A percentile compares a stretch with the other conserved stretches of the same genome.
Evolutionary conservation across 1,140 invertebrate species (phyloP).

Genomic region (Bombus polaris): DNA sequence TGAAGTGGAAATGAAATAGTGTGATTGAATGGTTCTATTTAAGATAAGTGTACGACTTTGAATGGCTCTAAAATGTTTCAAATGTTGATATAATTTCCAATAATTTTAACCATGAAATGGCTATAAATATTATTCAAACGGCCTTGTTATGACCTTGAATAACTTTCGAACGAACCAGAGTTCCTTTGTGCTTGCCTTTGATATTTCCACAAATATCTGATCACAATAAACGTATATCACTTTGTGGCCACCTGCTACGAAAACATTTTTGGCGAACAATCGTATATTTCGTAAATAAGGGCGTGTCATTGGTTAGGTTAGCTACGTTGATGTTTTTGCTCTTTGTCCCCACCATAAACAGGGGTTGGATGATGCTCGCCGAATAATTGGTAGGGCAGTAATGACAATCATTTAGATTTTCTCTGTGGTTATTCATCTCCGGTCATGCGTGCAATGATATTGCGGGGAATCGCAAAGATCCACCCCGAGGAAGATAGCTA

Average conservation of each 20-base stretch:
- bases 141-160: not conserved
- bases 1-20: not conserved
- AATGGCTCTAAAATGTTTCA: not conserved
- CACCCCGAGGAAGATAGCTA: not conserved
- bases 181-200: too few relatives aligned
- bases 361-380: slow-evolving; percentile 28
- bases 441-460: slow-evolving; percentile 31
- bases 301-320: slow-evolving; percentile 4
- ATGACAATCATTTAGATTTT: slow-evolving; percentile 47
- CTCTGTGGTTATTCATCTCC: slow-evolving; percentile 30
- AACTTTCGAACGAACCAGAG: not conserved
- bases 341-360: slow-evolving; percentile 27
- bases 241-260: not conserved
- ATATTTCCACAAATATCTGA: slow-evolving; percentile 5
- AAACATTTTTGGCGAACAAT: slow-evolving; percentile 11
- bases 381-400: slow-evolving; percentile 49
- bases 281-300: slow-evolving; percentile 21
- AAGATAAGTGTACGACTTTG: not conserved
- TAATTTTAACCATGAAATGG: not conserved
- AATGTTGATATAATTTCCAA: too few relatives aligned
- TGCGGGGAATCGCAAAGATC: slow-evolving; percentile 1
- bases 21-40: not conserved
- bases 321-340: slow-evolving; percentile 3
- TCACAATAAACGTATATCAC: not conserved
- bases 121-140: not conserved